These are phyloP conservation scores for Procambarus virginalis DNA, from an alignment of 1,140 invertebrate genomes.

Conservation along the genomic window DNA sequence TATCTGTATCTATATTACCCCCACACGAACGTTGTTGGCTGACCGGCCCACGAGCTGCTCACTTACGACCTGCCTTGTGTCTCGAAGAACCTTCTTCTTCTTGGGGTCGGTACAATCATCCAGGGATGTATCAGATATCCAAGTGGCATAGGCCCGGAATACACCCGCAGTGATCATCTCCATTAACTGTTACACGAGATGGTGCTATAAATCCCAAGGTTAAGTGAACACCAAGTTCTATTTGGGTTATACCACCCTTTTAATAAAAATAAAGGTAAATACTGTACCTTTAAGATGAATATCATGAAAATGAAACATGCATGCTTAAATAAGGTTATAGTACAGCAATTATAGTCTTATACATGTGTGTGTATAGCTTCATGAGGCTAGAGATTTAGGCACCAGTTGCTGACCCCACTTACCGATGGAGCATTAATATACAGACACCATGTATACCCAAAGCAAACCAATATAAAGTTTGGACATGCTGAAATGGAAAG, in stretches of 20 bases:
- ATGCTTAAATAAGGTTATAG: not conserved
- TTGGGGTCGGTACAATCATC: conserved; percentile 3
- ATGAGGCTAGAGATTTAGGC: too few relatives aligned
- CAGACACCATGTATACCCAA: too few relatives aligned
- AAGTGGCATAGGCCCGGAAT: conserved; percentile 56
- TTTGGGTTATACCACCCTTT: not conserved
- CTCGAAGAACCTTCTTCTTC: conserved; percentile 8
- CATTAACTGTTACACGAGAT: conserved; percentile 63
- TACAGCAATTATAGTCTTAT: not conserved
- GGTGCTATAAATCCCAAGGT: conserved; percentile 11
- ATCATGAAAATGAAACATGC: not conserved
- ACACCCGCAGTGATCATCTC: conserved; percentile 62
- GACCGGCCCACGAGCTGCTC: conserved; percentile 48
- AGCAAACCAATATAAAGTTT: too few relatives aligned
- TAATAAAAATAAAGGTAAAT: not conserved
- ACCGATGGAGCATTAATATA: too few relatives aligned
- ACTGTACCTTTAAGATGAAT: not conserved
- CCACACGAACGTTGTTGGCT: conserved; percentile 47
- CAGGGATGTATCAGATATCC: conserved; percentile 42
- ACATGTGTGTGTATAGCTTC: not conserved
- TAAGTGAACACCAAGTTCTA: not conserved
- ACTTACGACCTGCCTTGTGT: conserved; percentile 65
- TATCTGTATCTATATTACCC: conserved; percentile 52
- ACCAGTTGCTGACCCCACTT: too few relatives aligned
- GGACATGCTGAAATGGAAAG: too few relatives aligned